A percentile compares a stretch with the other conserved stretches of the same genome.
These are phyloP conservation scores for Andrena flavipes DNA, from an alignment of 2,888 invertebrate species.

Conservation along the genomic window DNA sequence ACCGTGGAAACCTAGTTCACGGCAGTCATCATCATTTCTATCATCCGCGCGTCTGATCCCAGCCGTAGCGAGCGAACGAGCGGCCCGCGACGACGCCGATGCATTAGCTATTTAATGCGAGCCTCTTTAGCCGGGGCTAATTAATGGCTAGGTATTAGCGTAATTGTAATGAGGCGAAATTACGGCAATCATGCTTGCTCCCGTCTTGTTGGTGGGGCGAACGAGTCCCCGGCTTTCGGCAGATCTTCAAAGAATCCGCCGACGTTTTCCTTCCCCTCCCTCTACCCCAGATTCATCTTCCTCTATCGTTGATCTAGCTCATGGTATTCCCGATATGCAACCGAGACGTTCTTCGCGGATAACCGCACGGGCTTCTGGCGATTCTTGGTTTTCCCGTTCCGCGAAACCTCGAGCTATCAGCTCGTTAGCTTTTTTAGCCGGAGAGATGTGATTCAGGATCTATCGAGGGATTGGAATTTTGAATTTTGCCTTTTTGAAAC, in stretches of 20 bases:
- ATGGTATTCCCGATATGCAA: conserved; percentile 41
- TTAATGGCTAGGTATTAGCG: conserved; percentile 83
- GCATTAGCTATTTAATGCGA: conserved; percentile 83
- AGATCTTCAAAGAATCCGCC: conserved; percentile 68
- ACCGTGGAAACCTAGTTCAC: conserved; percentile 70
- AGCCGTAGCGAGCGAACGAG: conserved; percentile 60
- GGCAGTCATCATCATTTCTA: conserved; percentile 67
- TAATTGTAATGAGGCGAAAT: conserved; percentile 84
- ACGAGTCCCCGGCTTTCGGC: conserved; percentile 57
- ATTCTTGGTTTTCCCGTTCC: conserved; percentile 3
- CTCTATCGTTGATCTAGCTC: conserved; percentile 16
- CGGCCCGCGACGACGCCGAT: conserved; percentile 77
- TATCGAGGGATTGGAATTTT: neutral
- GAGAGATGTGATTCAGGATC: neutral
- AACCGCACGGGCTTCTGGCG: conserved; percentile 23
- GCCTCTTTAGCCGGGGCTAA: conserved; percentile 82
- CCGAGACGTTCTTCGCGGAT: conserved; percentile 30
- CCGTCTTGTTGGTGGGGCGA: conserved; percentile 67
- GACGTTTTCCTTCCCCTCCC: conserved; percentile 24
- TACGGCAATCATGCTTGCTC: conserved; percentile 81
- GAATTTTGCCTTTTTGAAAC: neutral
- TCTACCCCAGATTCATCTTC: neutral
- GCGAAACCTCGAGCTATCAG: neutral
- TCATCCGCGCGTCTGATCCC: conserved; percentile 61
- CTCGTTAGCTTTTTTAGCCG: conserved; percentile 2